Evolutionary conservation across 2,797 vertebrate genomes (phyloP).

Genomic region (Loris lydekkerianus): DNA sequence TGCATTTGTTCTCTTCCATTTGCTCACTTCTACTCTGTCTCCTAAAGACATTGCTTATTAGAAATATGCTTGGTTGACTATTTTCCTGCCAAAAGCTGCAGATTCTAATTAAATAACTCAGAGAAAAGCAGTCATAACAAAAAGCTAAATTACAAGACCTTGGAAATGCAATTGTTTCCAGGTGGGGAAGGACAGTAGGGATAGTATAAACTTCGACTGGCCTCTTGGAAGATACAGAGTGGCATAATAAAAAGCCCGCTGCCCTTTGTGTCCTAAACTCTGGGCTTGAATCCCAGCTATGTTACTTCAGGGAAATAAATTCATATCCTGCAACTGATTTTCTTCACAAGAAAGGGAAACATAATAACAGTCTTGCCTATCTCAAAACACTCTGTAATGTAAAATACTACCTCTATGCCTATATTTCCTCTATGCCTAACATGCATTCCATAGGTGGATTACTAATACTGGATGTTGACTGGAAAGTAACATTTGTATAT

Average conservation of each 20-base stretch:
- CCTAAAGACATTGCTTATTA: constrained; percentile 73
- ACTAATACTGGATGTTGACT: background rate
- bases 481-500: background rate
- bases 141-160: constrained; percentile 69
- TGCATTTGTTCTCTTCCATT: constrained; percentile 62
- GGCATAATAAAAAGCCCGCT: constrained; percentile 56
- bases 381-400: constrained; percentile 42
- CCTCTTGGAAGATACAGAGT: constrained; percentile 56
- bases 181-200: constrained; percentile 5
- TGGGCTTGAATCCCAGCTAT: constrained; percentile 64
- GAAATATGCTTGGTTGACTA: constrained; percentile 74
- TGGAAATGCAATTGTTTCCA: constrained; percentile 63
- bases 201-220: constrained; percentile 33
- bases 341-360: constrained; percentile 52
- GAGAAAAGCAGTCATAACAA: constrained; percentile 72
- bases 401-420: constrained; percentile 57
- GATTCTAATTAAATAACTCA: constrained; percentile 80
- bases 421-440: constrained; percentile 9
- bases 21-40: constrained; percentile 68
- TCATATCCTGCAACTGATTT: constrained; percentile 60
- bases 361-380: constrained; percentile 17
- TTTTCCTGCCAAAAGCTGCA: constrained; percentile 77
- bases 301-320: constrained; percentile 74
- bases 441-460: background rate
- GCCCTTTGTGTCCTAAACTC: constrained; percentile 38